phyloP scores from a whole-genome alignment of 2,113 vertebrate species.

The Lophius piscatorius region DNA sequence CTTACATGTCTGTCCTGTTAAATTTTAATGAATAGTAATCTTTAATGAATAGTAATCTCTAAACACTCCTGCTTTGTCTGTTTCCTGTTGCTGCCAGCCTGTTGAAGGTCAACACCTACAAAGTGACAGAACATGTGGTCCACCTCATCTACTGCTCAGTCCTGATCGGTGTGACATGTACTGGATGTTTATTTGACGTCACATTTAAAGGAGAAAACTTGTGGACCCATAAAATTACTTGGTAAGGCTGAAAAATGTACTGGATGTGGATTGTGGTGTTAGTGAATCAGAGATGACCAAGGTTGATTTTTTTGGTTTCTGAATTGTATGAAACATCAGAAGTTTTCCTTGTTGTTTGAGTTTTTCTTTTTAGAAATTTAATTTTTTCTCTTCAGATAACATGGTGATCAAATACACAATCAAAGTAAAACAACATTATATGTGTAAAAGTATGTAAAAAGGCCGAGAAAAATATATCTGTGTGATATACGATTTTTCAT shows the following conservation, averaged over 20 bases:
- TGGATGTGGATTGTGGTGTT: not conserved
- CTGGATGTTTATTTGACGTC: not conserved
- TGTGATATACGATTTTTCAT: too few relatives aligned
- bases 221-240: fast-evolving
- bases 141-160: constrained; percentile 48
- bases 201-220: fast-evolving
- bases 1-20: too few relatives aligned
- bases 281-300: not conserved
- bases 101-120: constrained; percentile 51
- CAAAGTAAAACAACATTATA: too few relatives aligned
- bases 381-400: too few relatives aligned
- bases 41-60: too few relatives aligned
- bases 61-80: not conserved
- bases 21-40: too few relatives aligned
- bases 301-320: constrained; percentile 1
- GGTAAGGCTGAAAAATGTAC: constrained; percentile 18
- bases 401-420: too few relatives aligned
- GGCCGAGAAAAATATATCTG: too few relatives aligned
- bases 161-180: constrained; percentile 42
- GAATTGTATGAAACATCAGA: too few relatives aligned
- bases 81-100: constrained; percentile 39
- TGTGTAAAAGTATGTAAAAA: too few relatives aligned
- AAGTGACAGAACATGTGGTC: fast-evolving
- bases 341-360: too few relatives aligned
- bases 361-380: too few relatives aligned